Conservation (phyloP, 2,797 vertebrate genomes). For the Acipenser ruthenus region DNA sequence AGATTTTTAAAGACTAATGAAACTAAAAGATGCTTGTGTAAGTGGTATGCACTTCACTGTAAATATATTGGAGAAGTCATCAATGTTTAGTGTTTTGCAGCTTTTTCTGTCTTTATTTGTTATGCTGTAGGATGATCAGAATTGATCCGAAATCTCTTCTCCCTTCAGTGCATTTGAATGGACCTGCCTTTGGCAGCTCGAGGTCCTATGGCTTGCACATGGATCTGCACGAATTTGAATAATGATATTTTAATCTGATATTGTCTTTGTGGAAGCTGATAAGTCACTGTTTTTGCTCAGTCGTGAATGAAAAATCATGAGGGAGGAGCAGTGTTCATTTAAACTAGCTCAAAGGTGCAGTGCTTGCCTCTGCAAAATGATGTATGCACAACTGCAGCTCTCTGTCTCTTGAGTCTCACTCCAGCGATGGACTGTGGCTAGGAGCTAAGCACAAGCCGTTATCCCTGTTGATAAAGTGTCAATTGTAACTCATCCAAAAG, state of each 20-base stretch:
- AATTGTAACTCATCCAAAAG: slow-evolving; percentile 45
- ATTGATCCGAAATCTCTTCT: slow-evolving; percentile 5
- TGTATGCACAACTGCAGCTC: slow-evolving; percentile 20
- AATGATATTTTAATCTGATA: slow-evolving; percentile 50
- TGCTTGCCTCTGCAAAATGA: slow-evolving; percentile 28
- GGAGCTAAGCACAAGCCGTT: slow-evolving; percentile 47
- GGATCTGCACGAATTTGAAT: slow-evolving; percentile 46
- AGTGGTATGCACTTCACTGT: too few relatives aligned
- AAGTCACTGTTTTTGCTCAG: slow-evolving; percentile 51
- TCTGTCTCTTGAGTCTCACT: too few relatives aligned
- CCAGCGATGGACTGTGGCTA: slow-evolving; percentile 31
- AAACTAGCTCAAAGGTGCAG: slow-evolving; percentile 33
- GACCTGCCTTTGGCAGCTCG: slow-evolving; percentile 1
- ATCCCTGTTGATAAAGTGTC: slow-evolving; percentile 57
- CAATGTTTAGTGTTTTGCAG: too few relatives aligned
- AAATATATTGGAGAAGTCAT: too few relatives aligned
- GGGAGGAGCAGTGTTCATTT: slow-evolving; percentile 40
- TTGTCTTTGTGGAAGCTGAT: slow-evolving; percentile 53
- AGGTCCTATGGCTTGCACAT: slow-evolving; percentile 9
- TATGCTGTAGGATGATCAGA: too few relatives aligned
- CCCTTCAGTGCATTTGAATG: slow-evolving; percentile 5
- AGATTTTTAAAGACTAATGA: too few relatives aligned
- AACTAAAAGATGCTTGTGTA: too few relatives aligned
- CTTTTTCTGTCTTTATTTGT: too few relatives aligned
- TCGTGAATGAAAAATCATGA: slow-evolving; percentile 50